Evolutionary conservation across 2,797 vertebrate species (phyloP).

Genomic region (Sparidentex hasta): DNA sequence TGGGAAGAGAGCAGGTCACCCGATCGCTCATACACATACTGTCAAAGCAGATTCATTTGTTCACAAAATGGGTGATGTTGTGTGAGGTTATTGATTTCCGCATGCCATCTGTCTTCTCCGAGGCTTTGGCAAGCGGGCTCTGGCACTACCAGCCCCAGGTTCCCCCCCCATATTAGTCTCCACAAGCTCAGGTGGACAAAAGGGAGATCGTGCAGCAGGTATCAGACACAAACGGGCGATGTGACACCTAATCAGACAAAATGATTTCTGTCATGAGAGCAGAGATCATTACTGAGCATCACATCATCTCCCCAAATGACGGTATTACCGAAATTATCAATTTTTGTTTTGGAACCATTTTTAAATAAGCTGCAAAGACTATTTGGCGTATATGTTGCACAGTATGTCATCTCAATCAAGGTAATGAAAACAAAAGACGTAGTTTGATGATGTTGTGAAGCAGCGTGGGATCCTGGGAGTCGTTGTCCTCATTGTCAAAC

Average conservation of each 20-base stretch:
- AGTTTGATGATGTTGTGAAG: too few species aligned
- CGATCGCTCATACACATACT: constrained; percentile 82
- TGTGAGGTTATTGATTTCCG: constrained; percentile 84
- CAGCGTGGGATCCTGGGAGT: too few species aligned
- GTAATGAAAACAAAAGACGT: too few species aligned
- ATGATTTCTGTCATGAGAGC: constrained; percentile 36
- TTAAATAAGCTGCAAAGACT: not conserved
- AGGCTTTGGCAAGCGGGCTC: constrained; percentile 74
- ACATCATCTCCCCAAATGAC: not conserved
- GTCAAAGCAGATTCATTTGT: constrained; percentile 86
- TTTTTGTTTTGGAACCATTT: not conserved
- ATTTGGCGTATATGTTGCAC: too few species aligned
- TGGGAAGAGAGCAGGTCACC: constrained; percentile 84
- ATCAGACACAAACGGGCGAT: constrained; percentile 51
- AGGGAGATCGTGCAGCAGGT: constrained; percentile 57
- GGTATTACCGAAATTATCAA: not conserved
- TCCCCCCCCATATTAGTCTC: constrained; percentile 54
- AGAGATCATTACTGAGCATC: constrained; percentile 14
- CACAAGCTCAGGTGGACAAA: constrained; percentile 67
- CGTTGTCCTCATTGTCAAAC: too few species aligned
- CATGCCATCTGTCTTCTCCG: constrained; percentile 82
- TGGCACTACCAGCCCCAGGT: constrained; percentile 78
- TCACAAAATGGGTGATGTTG: constrained; percentile 84
- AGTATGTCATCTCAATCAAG: too few species aligned
- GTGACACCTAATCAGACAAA: constrained; percentile 47